These are phyloP conservation scores for Clarias magur DNA, from an alignment of 2,113 vertebrate species.

Conservation along the genomic window DNA sequence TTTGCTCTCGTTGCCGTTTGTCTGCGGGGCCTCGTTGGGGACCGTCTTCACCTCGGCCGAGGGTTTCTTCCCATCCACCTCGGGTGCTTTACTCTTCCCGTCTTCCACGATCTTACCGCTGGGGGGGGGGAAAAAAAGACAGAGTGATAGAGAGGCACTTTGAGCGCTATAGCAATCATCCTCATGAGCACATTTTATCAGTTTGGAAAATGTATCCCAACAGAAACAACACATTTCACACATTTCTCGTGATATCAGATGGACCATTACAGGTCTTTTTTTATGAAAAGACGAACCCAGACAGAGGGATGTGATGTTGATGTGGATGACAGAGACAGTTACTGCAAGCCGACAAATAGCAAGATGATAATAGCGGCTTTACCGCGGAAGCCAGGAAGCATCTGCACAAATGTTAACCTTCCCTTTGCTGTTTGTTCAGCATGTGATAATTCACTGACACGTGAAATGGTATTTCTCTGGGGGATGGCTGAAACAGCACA, in stretches of 20 bases:
- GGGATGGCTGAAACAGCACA: constrained; percentile 9
- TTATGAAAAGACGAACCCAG: constrained; percentile 62
- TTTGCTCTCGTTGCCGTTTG: constrained; percentile 94
- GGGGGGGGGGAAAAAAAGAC: constrained; percentile 11
- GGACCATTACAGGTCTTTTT: constrained; percentile 46
- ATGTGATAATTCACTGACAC: constrained; percentile 39
- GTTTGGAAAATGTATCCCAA: constrained; percentile 42
- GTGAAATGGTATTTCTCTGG: constrained; percentile 19
- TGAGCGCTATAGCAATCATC: constrained; percentile 12
- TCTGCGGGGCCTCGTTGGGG: constrained; percentile 92
- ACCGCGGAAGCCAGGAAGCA: constrained; percentile 8
- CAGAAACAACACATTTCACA: constrained; percentile 72
- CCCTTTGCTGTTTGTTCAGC: constrained; percentile 34
- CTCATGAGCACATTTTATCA: not conserved
- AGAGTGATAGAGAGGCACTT: constrained; percentile 15
- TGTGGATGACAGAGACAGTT: constrained; percentile 13
- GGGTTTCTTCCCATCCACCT: constrained; percentile 77
- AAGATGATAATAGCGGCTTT: not conserved
- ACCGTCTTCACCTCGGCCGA: constrained; percentile 88
- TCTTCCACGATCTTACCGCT: constrained; percentile 84
- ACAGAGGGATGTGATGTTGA: constrained; percentile 43
- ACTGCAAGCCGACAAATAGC: not conserved
- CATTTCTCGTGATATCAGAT: constrained; percentile 67
- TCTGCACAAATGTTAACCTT: constrained; percentile 43
- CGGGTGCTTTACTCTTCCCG: constrained; percentile 76